phyloP scores from a whole-genome alignment of 2,113 vertebrate genomes.

The Toxotes chatareus region DNA sequence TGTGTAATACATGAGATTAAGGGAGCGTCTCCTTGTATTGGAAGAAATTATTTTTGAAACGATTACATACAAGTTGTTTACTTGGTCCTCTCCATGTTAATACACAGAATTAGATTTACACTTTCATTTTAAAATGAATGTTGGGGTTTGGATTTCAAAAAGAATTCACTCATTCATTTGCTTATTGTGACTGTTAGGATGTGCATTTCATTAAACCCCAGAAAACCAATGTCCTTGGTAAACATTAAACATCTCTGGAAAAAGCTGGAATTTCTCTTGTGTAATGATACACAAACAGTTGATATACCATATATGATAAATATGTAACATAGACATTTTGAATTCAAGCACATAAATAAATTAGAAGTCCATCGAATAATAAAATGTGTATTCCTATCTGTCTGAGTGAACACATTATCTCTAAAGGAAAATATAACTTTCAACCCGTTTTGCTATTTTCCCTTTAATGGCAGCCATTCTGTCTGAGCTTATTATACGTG shows the following conservation, averaged over 20 bases:
- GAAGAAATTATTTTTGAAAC: background rate
- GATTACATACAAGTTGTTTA: background rate
- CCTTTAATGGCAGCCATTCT: conserved; percentile 14
- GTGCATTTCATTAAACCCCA: too few relatives aligned
- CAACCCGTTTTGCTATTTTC: background rate
- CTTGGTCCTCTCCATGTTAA: background rate
- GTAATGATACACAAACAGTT: background rate
- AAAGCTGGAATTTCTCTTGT: background rate
- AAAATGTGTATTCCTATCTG: background rate
- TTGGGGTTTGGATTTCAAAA: background rate
- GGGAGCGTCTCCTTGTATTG: background rate
- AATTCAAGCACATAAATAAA: background rate
- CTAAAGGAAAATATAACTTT: background rate
- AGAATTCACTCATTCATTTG: background rate
- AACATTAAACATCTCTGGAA: background rate
- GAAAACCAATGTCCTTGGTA: background rate
- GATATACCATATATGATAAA: background rate
- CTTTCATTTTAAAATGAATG: background rate
- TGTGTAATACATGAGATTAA: background rate
- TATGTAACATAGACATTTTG: background rate
- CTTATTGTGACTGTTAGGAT: background rate
- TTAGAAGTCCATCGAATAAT: background rate
- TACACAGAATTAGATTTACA: too few relatives aligned
- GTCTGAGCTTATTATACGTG: background rate
- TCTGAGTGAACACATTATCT: conserved; percentile 13